phyloP scores from a whole-genome alignment of 2,888 invertebrate genomes.

The Sinohyriopsis cumingii region DNA sequence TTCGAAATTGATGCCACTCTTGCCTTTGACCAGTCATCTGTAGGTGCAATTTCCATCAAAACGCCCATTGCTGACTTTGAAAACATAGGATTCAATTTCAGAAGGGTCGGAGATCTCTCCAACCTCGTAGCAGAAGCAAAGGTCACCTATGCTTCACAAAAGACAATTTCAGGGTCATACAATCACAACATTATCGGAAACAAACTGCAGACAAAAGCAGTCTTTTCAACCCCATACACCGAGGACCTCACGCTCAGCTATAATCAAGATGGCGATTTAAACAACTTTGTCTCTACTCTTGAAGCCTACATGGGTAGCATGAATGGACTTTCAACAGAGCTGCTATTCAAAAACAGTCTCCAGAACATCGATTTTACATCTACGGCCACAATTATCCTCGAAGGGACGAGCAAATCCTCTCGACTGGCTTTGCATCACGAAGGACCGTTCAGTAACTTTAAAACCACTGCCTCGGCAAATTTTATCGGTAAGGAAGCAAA shows the following conservation, averaged over 20 bases:
- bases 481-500: conserved; percentile 9
- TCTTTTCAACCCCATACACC: conserved; percentile 31
- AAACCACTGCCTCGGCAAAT: conserved; percentile 14
- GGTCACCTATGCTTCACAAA: conserved; percentile 18
- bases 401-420: conserved; percentile 16
- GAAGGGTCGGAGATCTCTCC: conserved; percentile 11
- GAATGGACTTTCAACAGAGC: conserved; percentile 15
- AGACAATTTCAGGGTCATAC: conserved; percentile 14
- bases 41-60: conserved; percentile 31
- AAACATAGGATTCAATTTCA: conserved; percentile 28
- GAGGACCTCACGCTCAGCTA: conserved; percentile 24
- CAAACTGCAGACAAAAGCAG: conserved; percentile 6
- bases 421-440: conserved; percentile 27
- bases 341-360: conserved; percentile 11
- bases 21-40: conserved; percentile 5
- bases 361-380: conserved; percentile 12
- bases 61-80: conserved; percentile 47
- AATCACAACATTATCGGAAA: conserved; percentile 16
- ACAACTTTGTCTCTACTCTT: conserved; percentile 17
- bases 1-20: conserved; percentile 6
- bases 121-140: conserved; percentile 22
- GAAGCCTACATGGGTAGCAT: conserved; percentile 20
- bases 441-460: conserved; percentile 31
- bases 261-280: conserved; percentile 20
- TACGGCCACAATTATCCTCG: conserved; percentile 10